Conservation (phyloP, 2,888 invertebrate species). For the Eutolmus rufibarbis region DNA sequence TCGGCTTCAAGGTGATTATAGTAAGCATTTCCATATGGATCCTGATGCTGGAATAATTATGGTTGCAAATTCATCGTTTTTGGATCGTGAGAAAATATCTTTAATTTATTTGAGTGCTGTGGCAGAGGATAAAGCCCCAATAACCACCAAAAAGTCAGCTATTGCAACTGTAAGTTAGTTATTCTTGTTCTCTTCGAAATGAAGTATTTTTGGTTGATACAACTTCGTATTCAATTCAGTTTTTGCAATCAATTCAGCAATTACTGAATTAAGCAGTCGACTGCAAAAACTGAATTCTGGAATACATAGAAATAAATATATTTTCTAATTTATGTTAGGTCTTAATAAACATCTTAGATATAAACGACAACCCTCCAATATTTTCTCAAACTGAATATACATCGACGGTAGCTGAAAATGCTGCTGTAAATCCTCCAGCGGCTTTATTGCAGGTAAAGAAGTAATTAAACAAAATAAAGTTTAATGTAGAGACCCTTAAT, state of each 20-base stretch:
- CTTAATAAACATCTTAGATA: constrained; percentile 78
- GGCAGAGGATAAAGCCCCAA: constrained; percentile 81
- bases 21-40: constrained; percentile 77
- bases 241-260: too few relatives aligned
- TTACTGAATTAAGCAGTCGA: too few relatives aligned
- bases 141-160: constrained; percentile 72
- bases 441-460: constrained; percentile 72
- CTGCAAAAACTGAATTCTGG: too few relatives aligned
- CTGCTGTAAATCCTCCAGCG: constrained; percentile 80
- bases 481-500: background rate
- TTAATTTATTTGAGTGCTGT: constrained; percentile 79
- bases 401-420: constrained; percentile 83
- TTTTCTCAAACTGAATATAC: constrained; percentile 81
- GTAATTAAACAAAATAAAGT: background rate
- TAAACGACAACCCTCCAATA: constrained; percentile 88
- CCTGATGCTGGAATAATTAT: constrained; percentile 76
- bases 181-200: too few relatives aligned
- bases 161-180: constrained; percentile 72
- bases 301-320: background rate
- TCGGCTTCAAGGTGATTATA: constrained; percentile 76
- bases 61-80: constrained; percentile 73
- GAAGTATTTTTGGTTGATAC: too few relatives aligned
- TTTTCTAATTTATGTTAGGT: constrained; percentile 63
- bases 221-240: too few relatives aligned
- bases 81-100: constrained; percentile 79